Evolutionary conservation across 2,888 invertebrate genomes (phyloP), one percentile per base, ranked within the genome.

Genomic region (Embidobia sp.): DNA sequence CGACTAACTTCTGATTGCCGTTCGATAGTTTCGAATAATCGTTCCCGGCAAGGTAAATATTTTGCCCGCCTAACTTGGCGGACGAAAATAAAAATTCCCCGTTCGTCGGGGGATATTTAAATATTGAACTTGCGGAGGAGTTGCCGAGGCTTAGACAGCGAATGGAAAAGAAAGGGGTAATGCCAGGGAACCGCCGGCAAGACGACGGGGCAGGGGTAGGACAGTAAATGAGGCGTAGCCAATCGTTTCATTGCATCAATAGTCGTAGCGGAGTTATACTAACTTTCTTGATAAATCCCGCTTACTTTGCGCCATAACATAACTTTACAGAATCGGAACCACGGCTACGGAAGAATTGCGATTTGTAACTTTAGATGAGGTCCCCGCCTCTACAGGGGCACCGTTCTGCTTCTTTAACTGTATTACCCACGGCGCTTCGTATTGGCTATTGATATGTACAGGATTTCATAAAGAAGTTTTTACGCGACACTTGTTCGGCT

Each of bases 191-290:
- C n/a, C n/a, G n/a, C n/a, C n/a, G n/a, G n/a, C n/a, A n/a, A n/a
- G n/a, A n/a, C n/a, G n/a, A n/a, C 35, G 33, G 11, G n/a, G 57
- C 4, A 37, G 26, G 18, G 6, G 63, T 26, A 18, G 84, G 84
- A 80, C 83, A 81, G 86, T 85, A 88, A 89, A 88, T 89, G 89
- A 89, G 88, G 86, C 88, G 87, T 84, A 86, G 85, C 88, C 88
- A 88, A 88, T 89, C 89, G 89, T 89, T 89, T 88, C 89, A 89
- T 89, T 89, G 89, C 88, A 88, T 89, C 88, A 87, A 89, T 88
- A 89, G 88, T 89, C 89, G 86, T 87, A 86, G 84, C 82, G 79
- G 84, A 87, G 89, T 88, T 88, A 85, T 87, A 87, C 88, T 84
- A 89, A 89, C 87, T 89, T 89, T 88, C 89, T 88, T 89, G 89